Conservation (phyloP, 2,797 vertebrate species). For the Betta splendens region DNA sequence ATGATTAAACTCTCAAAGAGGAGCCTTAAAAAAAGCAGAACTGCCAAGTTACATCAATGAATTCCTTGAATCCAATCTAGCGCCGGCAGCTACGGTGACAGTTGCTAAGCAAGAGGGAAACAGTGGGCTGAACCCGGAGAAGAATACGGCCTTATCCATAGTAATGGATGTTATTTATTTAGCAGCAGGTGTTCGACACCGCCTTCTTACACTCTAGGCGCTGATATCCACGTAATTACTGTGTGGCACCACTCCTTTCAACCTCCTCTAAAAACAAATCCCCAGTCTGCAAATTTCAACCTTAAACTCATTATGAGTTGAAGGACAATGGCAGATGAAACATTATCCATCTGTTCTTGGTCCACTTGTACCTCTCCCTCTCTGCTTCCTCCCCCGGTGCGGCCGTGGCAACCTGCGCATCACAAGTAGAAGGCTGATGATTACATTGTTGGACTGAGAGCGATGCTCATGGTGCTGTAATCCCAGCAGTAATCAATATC, state of each 20-base stretch:
- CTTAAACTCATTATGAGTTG: slow-evolving; percentile 65
- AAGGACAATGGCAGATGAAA: slow-evolving; percentile 76
- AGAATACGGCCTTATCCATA: slow-evolving; percentile 25
- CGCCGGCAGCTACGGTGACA: slow-evolving; percentile 45
- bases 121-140: slow-evolving; percentile 46
- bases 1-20: slow-evolving; percentile 63
- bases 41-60: slow-evolving; percentile 63
- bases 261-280: slow-evolving; percentile 45
- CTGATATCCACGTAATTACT: slow-evolving; percentile 40
- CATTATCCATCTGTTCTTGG: slow-evolving; percentile 77
- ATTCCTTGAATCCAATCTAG: slow-evolving; percentile 57
- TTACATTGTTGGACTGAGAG: slow-evolving; percentile 81
- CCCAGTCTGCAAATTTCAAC: slow-evolving; percentile 54
- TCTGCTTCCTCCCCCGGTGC: slow-evolving; percentile 52
- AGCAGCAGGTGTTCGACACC: slow-evolving; percentile 51
- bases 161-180: slow-evolving; percentile 45
- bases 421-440: slow-evolving; percentile 79
- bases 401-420: slow-evolving; percentile 73
- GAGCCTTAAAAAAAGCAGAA: slow-evolving; percentile 11
- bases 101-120: slow-evolving; percentile 58
- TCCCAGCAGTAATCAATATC: slow-evolving; percentile 84
- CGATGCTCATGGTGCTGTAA: slow-evolving; percentile 79
- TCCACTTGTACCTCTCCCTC: slow-evolving; percentile 53
- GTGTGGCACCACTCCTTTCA: slow-evolving; percentile 42
- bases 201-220: slow-evolving; percentile 22